These are phyloP conservation scores for Takifugu rubripes DNA, from an alignment of 2,797 vertebrate genomes.

Conservation along the genomic window DNA sequence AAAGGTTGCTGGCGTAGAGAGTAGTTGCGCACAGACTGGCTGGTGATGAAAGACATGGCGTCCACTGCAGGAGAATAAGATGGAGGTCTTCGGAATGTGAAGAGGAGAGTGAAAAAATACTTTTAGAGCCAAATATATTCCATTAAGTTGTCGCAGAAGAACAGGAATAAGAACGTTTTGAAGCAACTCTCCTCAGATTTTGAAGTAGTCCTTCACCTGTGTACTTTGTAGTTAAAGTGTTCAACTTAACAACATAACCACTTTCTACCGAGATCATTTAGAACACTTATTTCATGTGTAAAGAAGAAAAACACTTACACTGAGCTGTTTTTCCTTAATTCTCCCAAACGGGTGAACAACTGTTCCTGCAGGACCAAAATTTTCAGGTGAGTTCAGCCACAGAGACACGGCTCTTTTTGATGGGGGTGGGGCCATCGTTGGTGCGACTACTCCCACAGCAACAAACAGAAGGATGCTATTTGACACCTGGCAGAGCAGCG, in stretches of 20 bases:
- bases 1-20: slow-evolving; percentile 72
- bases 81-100: neutral
- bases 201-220: neutral
- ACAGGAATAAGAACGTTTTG: no score
- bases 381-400: slow-evolving; percentile 59
- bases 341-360: slow-evolving; percentile 24
- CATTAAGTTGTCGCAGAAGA: neutral
- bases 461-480: slow-evolving; percentile 39
- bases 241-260: no score
- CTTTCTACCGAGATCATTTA: no score
- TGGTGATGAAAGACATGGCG: slow-evolving; percentile 64
- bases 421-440: slow-evolving; percentile 49
- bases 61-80: slow-evolving; percentile 30
- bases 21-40: slow-evolving; percentile 67
- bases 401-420: slow-evolving; percentile 25
- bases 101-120: neutral
- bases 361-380: slow-evolving; percentile 40
- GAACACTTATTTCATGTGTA: neutral
- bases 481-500: slow-evolving; percentile 40
- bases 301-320: slow-evolving; percentile 50
- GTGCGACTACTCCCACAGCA: slow-evolving; percentile 45
- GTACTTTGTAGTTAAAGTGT: neutral
- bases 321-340: slow-evolving; percentile 11
- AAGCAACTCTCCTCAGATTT: neutral
- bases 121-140: no score